Evolutionary conservation across 2,888 invertebrate genomes (phyloP), one percentile per base, ranked within the genome.

Genomic region (Pterostichus madidus): DNA sequence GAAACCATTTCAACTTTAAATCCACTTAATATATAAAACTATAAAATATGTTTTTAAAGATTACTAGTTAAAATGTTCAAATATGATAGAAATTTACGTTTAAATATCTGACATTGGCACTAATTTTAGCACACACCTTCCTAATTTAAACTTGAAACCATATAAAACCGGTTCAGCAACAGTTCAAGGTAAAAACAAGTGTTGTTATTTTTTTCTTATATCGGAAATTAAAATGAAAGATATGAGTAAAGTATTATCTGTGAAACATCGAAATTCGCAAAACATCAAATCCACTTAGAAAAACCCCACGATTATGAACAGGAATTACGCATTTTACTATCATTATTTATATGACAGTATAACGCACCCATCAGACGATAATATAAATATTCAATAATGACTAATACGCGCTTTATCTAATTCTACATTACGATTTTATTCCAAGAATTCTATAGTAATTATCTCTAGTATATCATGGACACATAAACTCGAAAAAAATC

Each of bases 341-440:
- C n/a, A 49, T 49, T 7, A 8, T 24, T 1, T 24, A 8, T 49
- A n/a, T 49, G n/a, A 49, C 49, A 49, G 39, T 49, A 49, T n/a
- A 11, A 1, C 49, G 10, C 49, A 49, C 10, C 49, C n/a, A 24
- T 24, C 24, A 24, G 24, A 24, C 24, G 4, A 49, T 11, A 13
- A 49, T n/a, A 49, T 49, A 49, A 49, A 49, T 49, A 49, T 49
- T 49, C 49, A 49, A 49, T 10, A 49, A n/a, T 49, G 49, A 49
- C 49, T 49, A 49, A 49, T 49, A 11, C 10, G 11, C 5, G 0
- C n/a, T 8, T 49, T 49, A n/a, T 49, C 2, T 49, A 13, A 5
- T 49, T 11, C 10, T n/a, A 5, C 11, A 49, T 49, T 49, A 49
- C 49, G 49, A 49, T 49, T 49, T 49, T 11, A 49, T 49, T 49